These are phyloP conservation scores for Melanocharis versteri DNA, from an alignment of 2,113 vertebrate species.

Conservation along the genomic window DNA sequence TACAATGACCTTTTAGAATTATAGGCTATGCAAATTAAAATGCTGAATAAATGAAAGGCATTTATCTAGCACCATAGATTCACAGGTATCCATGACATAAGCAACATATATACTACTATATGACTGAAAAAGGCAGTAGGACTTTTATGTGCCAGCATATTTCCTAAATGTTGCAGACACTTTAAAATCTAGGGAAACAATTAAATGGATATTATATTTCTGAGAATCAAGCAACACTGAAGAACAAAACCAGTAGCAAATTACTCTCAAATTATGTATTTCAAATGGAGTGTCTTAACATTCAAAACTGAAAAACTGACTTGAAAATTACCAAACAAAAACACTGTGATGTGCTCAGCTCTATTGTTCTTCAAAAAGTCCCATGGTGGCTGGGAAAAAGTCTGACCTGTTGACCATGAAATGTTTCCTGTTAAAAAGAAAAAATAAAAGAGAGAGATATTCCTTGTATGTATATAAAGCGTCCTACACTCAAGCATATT, in stretches of 20 bases:
- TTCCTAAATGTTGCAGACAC: neutral
- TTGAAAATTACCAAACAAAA: conserved; percentile 71
- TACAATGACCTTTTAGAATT: neutral
- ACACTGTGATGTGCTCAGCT: conserved; percentile 78
- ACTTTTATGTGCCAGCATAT: neutral
- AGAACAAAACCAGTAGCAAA: neutral
- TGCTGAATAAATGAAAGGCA: neutral
- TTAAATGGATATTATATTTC: neutral
- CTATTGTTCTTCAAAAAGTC: conserved; percentile 86
- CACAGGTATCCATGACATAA: neutral
- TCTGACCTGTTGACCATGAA: conserved; percentile 83
- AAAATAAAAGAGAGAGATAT: neutral
- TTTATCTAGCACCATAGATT: neutral
- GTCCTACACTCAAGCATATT: neutral
- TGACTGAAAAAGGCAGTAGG: neutral
- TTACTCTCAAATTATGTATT: neutral
- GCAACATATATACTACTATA: neutral
- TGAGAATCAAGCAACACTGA: neutral
- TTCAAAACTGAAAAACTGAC: neutral
- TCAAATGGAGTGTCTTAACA: neutral
- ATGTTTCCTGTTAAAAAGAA: conserved; percentile 77
- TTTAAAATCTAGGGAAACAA: neutral
- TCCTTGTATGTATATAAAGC: neutral
- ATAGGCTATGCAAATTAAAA: neutral
- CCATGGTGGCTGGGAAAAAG: conserved; percentile 82